Base-by-base conservation (phyloP, 1,140 invertebrate species). In the Goniozus legneri region DNA sequence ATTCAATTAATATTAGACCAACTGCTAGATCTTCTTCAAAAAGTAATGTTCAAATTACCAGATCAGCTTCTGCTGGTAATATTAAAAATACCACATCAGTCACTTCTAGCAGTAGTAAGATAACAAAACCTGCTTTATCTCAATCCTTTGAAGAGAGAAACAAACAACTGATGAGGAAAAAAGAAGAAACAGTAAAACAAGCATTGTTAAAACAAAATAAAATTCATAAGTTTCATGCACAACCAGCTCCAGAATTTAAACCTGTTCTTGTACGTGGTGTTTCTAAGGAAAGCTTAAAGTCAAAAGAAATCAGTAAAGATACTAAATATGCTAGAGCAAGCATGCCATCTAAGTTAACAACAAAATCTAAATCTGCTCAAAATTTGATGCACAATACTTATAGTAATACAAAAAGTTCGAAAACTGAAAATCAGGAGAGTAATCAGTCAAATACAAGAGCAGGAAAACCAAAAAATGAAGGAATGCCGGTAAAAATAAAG, bases 81-180 rank as follows among this genome's bases (percentile, higher is more conserved):
- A n/a, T n/a, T n/a, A n/a, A n/a, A n/a, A n/a, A n/a, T n/a, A 8
- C 31, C 22, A 3, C 30, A 8, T 16, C 42, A 19, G 34, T 21
- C 14, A 19, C 3, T 18, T 76, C 81, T 8, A 82, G 83, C 40
- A 78, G 75, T 30, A n/a, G n/a, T n/a, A n/a, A n/a, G n/a, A n/a
- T n/a, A n/a, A n/a, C n/a, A n/a, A n/a, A n/a, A n/a, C n/a, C n/a
- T n/a, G n/a, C n/a, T n/a, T n/a, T n/a, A n/a, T n/a, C n/a, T n/a
- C n/a, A n/a, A n/a, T n/a, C n/a, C n/a, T 83, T 84, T 52, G 80
- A 82, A 33, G 45, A 74, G 8, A 64, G 79, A 1, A 67, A 81
- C 40, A 78, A 76, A 49, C 39, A 62, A 30, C 38, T 66, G 15
- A 42, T 69, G 1, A 68, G 72, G 8, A 75, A 71, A 35, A 80